Base-by-base conservation (phyloP, 2,113 vertebrate species). In the Cygnus buccinator region DNA sequence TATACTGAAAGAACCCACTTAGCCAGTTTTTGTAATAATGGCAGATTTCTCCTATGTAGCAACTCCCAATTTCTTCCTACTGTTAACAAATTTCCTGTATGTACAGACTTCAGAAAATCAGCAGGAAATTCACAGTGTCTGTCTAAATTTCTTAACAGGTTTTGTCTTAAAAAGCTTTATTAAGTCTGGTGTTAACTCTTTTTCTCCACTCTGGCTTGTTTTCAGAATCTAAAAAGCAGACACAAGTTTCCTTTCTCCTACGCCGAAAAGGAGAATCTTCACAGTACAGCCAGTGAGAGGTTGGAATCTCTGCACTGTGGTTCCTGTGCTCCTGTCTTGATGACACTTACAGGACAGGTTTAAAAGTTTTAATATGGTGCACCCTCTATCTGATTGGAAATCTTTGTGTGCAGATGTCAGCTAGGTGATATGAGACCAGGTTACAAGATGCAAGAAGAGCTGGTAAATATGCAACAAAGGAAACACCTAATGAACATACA, bases 141-240 rank as follows among this genome's bases (percentile, higher is more conserved):
- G 97, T 98, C 96, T 98, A 97, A 98, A 98, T 97, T 90, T 72
- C 96, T 97, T 97, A 98, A 98, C 95, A 98, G 97, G 96, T 98
- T 98, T 98, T 98, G 98, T 98, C 98, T 98, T 98, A 93, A 98
- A 98, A 98, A 98, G 97, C 97, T 98, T 98, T 98, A 97, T 97
- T 98, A 98, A 98, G 97, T 98, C 98, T 98, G 98, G 96, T 98
- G 98, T 98, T 98, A 98, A 98, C 98, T 98, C 96, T 98, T 95
- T 98, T 98, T 98, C 98, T 98, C 97, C 97, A 87, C 97, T 98
- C 97, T 98, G 98, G 97, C 98, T 98, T 98, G 97, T 98, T 98
- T 98, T 96, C 98, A 98, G 98, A 98, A 97, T 97, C 98, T 98
- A 98, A 98, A 98, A 98, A 98, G 97, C 98, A 98, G 98, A 98